These are phyloP conservation scores for Tetramorium alpestre DNA, from an alignment of 1,140 invertebrate genomes.

Conservation along the genomic window DNA sequence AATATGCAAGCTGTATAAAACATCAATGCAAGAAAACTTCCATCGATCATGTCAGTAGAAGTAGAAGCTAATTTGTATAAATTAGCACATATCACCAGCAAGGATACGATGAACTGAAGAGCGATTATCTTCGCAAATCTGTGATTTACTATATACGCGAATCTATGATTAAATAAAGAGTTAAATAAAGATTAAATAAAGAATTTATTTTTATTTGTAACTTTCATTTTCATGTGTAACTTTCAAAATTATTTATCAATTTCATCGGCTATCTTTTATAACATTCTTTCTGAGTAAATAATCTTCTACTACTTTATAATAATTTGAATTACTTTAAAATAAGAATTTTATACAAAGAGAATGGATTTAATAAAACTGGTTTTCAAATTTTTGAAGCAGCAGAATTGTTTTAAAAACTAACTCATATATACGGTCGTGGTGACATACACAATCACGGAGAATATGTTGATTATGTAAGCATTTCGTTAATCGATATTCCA, in stretches of 20 bases:
- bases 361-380: too few relatives aligned
- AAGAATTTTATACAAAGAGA: neutral
- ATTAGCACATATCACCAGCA: slow-evolving; percentile 62
- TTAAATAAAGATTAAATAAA: neutral
- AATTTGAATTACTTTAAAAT: neutral
- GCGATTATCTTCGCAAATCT: slow-evolving; percentile 63
- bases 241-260: neutral
- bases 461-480: neutral
- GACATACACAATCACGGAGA: neutral
- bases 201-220: neutral
- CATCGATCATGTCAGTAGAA: slow-evolving; percentile 77
- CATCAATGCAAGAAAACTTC: slow-evolving; percentile 63
- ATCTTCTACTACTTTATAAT: too few relatives aligned
- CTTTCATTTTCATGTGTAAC: neutral
- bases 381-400: neutral
- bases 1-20: slow-evolving; percentile 53
- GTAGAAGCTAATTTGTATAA: slow-evolving; percentile 57
- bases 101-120: slow-evolving; percentile 65
- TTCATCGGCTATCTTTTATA: neutral
- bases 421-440: slow-evolving; percentile 35
- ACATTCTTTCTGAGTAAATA: too few relatives aligned
- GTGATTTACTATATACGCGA: slow-evolving; percentile 22
- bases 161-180: slow-evolving; percentile 42
- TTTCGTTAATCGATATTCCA: slow-evolving; percentile 53
- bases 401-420: slow-evolving; percentile 18